Evolutionary conservation across 2,113 vertebrate species (phyloP), one percentile per base, ranked within the genome.

Genomic region (Cottus gobio): DNA sequence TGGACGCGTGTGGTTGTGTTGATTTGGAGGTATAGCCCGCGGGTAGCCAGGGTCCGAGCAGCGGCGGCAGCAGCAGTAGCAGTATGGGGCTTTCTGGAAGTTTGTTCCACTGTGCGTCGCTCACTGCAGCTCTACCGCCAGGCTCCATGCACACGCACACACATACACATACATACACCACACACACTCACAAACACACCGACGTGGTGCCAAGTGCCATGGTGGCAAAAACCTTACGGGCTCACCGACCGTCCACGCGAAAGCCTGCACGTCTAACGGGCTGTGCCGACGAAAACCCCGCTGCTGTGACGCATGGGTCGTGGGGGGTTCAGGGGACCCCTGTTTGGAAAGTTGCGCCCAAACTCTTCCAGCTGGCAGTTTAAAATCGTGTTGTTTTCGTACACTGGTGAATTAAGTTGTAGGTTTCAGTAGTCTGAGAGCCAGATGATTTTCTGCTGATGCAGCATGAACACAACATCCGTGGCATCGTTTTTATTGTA

Each of bases 301-400:
- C 89, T 89, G 91, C 71, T 90, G 72, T 92, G 89, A 93, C 89
- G 87, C 91, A 91, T 87, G 87, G 76, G 66, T n/a, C n/a, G n/a
- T 56, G n/a, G 52, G 52, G n/a, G 31, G 66, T 52, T 71, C 15
- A 37, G 72, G 77, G 76, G 77, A 69, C 71, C 67, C 15, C 18
- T 16, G 36, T 56, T 37, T 39, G 66, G 63, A 84, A 89, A 87
- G 71, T 85, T 77, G 57, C 16, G 52, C 13, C 0, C 20, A 2
- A 56, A 69, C 54, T 74, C 22, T 22, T 46, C 42, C 11, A 11
- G 5, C 28, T 52, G 57, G 34, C 58, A 20, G 10, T 46, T 18
- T 18, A 18, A 16, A 16, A 46, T 11, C n/a, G 24, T 28, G 10
- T 11, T 57, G 56, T 52, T 66, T 66, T 24, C 18, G 18, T 28